These are phyloP conservation scores for Lophius americanus DNA, from an alignment of 2,797 vertebrate genomes.

Conservation along the genomic window DNA sequence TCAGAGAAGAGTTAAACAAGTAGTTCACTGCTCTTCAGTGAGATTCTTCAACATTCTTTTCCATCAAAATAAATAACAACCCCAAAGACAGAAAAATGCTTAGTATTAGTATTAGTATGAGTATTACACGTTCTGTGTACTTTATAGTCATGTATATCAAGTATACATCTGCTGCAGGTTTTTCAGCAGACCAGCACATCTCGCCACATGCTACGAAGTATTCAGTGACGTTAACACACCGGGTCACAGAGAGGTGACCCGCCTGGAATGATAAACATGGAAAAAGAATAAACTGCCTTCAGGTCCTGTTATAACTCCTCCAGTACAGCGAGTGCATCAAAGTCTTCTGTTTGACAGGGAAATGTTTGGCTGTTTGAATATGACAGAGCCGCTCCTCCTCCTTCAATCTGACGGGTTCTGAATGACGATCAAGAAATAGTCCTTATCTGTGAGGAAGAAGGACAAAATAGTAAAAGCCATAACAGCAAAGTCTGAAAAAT, in stretches of 20 bases:
- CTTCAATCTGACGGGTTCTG: conserved; percentile 93
- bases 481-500: not conserved
- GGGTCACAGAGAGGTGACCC: not conserved
- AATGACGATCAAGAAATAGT: conserved; percentile 97
- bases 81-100: not conserved
- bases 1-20: conserved; percentile 20
- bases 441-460: conserved; percentile 87
- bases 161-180: not conserved
- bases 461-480: not conserved
- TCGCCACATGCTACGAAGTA: not conserved
- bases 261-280: conserved; percentile 49
- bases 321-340: conserved; percentile 5
- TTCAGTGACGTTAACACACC: not conserved
- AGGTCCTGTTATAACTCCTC: not conserved
- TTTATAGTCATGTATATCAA: not conserved
- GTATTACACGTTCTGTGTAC: not conserved
- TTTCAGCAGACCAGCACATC: not conserved
- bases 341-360: conserved; percentile 27
- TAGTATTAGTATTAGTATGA: conserved; percentile 1
- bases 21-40: conserved; percentile 12
- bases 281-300: not conserved
- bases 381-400: conserved; percentile 23
- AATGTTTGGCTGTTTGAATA: conserved; percentile 44
- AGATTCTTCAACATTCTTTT: conserved; percentile 20
- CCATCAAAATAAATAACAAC: conserved; percentile 51